Evolutionary conservation across 2,888 invertebrate genomes (phyloP), one percentile per base, ranked within the genome.

Genomic region (Dione vanillae): DNA sequence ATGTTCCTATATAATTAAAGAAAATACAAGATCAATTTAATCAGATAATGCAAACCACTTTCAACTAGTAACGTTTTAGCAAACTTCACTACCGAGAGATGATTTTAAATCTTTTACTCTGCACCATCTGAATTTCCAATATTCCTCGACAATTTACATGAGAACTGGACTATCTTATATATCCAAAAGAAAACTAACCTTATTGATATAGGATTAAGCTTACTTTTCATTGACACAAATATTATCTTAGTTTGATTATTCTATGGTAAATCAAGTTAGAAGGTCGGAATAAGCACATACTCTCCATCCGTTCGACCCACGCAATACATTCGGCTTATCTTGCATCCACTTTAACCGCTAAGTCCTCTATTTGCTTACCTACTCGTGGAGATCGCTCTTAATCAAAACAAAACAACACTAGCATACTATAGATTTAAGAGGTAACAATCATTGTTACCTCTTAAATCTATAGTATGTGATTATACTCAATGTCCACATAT

Each of bases 241-340:
- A 56, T 62, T 70, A 66, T 74, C 67, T 76, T 72, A 64, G 70
- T 77, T 78, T 75, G 66, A 74, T 69, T 75, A 74, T 77, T 76
- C 72, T 72, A 78, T 75, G 77, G 75, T 77, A 79, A 80, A 78
- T 76, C 77, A n/a, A n/a, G n/a, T n/a, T n/a, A n/a, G n/a, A n/a
- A n/a, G n/a, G n/a, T n/a, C n/a, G n/a, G n/a, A n/a, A n/a, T n/a
- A n/a, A n/a, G n/a, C n/a, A n/a, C n/a, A n/a, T n/a, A n/a, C n/a
- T n/a, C n/a, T n/a, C n/a, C n/a, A n/a, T n/a, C n/a, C n/a, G n/a
- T n/a, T n/a, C n/a, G n/a, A n/a, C n/a, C n/a, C n/a, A n/a, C n/a
- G n/a, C n/a, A n/a, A n/a, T n/a, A n/a, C n/a, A n/a, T n/a, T n/a
- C n/a, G n/a, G n/a, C n/a, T n/a, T n/a, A n/a, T n/a, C n/a, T n/a